Evolutionary conservation across 2,888 invertebrate species (phyloP), one percentile per base, ranked within the genome.

Genomic region (Campoplex nolae): DNA sequence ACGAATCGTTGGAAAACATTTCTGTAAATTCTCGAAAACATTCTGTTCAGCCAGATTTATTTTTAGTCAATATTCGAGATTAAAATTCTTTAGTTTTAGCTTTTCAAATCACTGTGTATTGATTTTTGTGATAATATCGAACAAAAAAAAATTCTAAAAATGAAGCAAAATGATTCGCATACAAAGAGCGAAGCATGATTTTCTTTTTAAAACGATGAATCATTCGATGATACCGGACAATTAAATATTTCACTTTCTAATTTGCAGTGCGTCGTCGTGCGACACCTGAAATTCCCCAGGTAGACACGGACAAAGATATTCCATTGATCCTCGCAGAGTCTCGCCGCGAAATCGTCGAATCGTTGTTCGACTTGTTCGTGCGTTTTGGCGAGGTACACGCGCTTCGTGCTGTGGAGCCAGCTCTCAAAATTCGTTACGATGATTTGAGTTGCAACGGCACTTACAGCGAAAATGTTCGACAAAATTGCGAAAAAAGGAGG

Each of bases 341-440:
- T 18, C 93, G 94, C 80, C 93, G 95, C 87, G 93, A 94, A 62
- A 93, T 95, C 1, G 95, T 96, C 83, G 95, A 95, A 85, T 94
- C 94, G 70, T 94, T 98, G 48, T 96, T 97, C 90, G 96, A 96
- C 87, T 96, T 98, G 96, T 97, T 98, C 91, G 95, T 97, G 11
- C 95, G 96, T 62, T 95, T 96, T 76, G 95, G 96, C 89, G 95
- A 96, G 83, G 93, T 97, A 80, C 98, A 97, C 94, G 95, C 97
- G 68, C 95, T 98, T 93, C 96, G 98, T 79, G 97, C 97, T 42
- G 97, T 97, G 9, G 98, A 98, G 93, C 98, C 98, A 73, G 96
- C 97, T 89, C 95, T 98, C 62, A 96, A 96, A 91, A 95, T 97
- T 76, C 93, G 94, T 81, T 95, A 95, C 92, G 93, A 90, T 88